These are phyloP conservation scores for Bufotes viridis DNA, from an alignment of 2,797 vertebrate species.

Conservation along the genomic window DNA sequence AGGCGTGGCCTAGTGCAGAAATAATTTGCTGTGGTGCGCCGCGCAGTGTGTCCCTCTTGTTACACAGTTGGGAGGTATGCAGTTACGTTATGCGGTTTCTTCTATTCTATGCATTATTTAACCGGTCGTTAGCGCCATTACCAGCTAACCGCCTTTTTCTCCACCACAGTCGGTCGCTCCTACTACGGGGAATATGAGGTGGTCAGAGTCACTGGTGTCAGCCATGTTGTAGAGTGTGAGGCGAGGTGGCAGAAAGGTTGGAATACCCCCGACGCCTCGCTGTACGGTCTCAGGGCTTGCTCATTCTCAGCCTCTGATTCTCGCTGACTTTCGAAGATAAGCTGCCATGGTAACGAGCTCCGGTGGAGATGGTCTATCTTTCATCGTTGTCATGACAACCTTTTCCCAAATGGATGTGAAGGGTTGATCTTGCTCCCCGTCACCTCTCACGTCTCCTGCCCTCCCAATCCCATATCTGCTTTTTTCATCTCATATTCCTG, in stretches of 20 bases:
- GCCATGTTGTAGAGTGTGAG: not conserved
- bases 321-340: conserved; percentile 57
- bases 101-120: not conserved
- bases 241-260: not conserved
- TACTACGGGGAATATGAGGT: not conserved
- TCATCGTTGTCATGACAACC: conserved; percentile 70
- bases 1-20: too few relatives aligned
- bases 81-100: not conserved
- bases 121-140: not conserved
- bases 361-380: conserved; percentile 67
- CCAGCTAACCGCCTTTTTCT: not conserved
- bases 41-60: too few relatives aligned
- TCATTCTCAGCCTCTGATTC: conserved; percentile 16
- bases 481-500: conserved; percentile 72
- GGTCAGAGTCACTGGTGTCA: conserved; percentile 3
- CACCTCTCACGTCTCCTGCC: conserved; percentile 64
- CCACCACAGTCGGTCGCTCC: not conserved
- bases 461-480: conserved; percentile 73
- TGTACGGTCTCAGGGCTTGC: not conserved
- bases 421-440: conserved; percentile 25
- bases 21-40: too few relatives aligned
- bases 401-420: conserved; percentile 65
- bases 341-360: conserved; percentile 71
- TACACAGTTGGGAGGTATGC: too few relatives aligned
- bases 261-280: not conserved